Percentiles rank a stretch among this genome's conserved stretches.
Conservation (phyloP, 2,888 invertebrate species). For the Ophraella communa region DNA sequence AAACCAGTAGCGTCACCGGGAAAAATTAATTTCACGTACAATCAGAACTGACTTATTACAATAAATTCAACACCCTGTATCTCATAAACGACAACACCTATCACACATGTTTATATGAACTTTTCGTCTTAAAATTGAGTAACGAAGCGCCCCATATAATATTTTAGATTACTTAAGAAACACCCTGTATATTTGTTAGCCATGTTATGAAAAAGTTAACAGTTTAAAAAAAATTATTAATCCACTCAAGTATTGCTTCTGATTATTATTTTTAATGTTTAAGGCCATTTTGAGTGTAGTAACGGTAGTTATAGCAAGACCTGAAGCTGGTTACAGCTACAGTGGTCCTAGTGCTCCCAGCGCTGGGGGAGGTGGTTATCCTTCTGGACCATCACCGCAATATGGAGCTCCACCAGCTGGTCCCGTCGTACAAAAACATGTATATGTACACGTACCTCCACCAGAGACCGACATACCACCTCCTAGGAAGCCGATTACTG, state of each 20-base stretch:
- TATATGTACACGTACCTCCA: slow-evolving; percentile 89
- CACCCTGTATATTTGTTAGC: no score
- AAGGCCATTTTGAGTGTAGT: slow-evolving; percentile 55
- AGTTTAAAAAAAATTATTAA: no score
- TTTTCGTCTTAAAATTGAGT: no score
- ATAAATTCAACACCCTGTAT: no score
- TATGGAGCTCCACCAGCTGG: slow-evolving; percentile 77
- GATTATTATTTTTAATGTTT: slow-evolving; percentile 1
- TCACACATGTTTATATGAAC: no score
- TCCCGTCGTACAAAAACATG: slow-evolving; percentile 86
- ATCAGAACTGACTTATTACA: no score
- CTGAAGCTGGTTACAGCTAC: slow-evolving; percentile 54
- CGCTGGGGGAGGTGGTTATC: slow-evolving; percentile 63
- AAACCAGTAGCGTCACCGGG: no score
- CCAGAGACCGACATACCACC: slow-evolving; percentile 81
- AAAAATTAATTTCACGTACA: no score
- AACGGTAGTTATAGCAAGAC: slow-evolving; percentile 60
- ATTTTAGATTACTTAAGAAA: no score
- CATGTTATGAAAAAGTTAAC: no score
- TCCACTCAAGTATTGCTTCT: not conserved
- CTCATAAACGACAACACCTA: no score
- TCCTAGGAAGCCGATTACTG: slow-evolving; percentile 65
- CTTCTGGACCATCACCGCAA: slow-evolving; percentile 66
- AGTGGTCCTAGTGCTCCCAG: slow-evolving; percentile 54
- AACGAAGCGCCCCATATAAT: no score